A percentile compares a stretch with the other conserved stretches of the same genome.
Evolutionary conservation across 2,113 vertebrate species (phyloP).

Genomic region (Tragulus kanchil): DNA sequence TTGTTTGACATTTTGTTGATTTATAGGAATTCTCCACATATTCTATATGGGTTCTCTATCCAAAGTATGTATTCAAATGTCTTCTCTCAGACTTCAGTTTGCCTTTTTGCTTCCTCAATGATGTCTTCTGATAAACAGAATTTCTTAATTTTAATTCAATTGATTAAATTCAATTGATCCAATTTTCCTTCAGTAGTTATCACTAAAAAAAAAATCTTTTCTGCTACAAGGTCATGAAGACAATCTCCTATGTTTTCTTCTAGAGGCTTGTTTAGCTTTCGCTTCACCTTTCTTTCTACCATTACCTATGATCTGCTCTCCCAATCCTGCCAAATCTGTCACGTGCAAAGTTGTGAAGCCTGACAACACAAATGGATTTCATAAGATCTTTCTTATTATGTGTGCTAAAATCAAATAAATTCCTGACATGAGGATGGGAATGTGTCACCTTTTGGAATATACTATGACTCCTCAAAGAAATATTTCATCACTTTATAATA

Average conservation of each 20-base stretch:
- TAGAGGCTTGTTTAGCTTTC: background rate
- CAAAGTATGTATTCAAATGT: background rate
- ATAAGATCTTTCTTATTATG: background rate
- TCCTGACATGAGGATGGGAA: background rate
- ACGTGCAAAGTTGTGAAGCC: background rate
- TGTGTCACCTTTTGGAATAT: background rate
- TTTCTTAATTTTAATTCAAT: conserved; percentile 10
- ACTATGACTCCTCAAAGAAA: background rate
- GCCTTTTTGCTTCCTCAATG: background rate
- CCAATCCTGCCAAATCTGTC: background rate
- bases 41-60: background rate
- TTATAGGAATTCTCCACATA: background rate
- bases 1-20: background rate
- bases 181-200: background rate
- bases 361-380: background rate
- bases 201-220: background rate
- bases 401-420: background rate
- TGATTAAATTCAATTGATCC: background rate
- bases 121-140: background rate
- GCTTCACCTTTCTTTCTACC: background rate
- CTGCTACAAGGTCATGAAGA: background rate
- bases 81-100: conserved; percentile 6
- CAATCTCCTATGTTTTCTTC: background rate
- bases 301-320: background rate
- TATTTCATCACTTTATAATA: background rate